Percentiles rank a stretch among this genome's conserved stretches.
Conservation (phyloP, 2,797 vertebrate genomes). For the Sylvia borin region DNA sequence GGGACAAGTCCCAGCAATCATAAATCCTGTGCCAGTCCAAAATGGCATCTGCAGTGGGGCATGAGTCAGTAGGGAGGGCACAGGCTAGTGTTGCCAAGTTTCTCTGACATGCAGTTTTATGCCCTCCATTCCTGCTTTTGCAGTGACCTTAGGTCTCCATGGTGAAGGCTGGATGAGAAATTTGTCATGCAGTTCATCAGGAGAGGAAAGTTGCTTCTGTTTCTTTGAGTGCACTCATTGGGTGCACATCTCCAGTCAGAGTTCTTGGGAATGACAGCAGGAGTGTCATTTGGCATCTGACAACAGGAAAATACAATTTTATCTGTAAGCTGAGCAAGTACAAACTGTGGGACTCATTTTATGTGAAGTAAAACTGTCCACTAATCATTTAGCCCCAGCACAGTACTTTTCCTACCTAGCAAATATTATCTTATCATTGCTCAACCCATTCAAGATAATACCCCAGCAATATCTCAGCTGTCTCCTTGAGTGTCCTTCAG, state of each 20-base stretch:
- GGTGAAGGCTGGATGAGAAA: background rate
- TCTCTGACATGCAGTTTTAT: background rate
- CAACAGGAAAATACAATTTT: background rate
- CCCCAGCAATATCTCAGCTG: background rate
- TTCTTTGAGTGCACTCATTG: background rate
- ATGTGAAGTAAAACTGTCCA: background rate
- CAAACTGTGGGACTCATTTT: background rate
- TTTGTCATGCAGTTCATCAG: accelerated
- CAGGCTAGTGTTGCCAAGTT: background rate
- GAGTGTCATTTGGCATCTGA: background rate
- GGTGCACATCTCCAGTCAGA: background rate
- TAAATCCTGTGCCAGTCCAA: background rate
- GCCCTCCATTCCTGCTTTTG: background rate
- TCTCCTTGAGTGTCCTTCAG: constrained; percentile 31
- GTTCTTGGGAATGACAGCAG: background rate
- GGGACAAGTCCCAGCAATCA: background rate
- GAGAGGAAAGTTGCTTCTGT: background rate
- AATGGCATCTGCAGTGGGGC: background rate
- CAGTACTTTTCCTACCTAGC: background rate
- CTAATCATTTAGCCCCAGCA: background rate
- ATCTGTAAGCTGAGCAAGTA: background rate
- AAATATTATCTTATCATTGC: background rate
- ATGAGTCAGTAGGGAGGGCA: background rate
- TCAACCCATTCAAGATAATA: background rate
- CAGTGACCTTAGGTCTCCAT: background rate